Base-by-base conservation (phyloP, 2,888 invertebrate genomes). In the Leucoma salicis region DNA sequence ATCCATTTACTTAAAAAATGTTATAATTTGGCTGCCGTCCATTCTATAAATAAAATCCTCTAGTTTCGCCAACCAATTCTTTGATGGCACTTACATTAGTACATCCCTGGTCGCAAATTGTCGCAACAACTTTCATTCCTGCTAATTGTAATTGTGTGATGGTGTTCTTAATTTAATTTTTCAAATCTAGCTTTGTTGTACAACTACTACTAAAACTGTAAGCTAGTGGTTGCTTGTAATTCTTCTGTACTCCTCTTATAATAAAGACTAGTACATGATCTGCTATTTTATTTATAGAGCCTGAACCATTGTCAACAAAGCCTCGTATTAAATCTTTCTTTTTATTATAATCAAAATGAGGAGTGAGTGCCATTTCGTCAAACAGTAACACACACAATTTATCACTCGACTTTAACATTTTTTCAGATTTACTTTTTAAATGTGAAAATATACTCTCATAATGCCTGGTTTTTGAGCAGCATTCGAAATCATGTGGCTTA, bases 331-430 rank as follows among this genome's bases (percentile, higher is more conserved):
- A 24, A 21, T 66, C 61, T 42, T 52, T 57, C 46, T 51, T 49
- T 32, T 55, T 44, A 40, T 60, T 57, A 14, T 54, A 64, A 2
- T 45, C 27, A 1, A 66, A 16, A 46, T 55, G 49, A 2, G 58
- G 34, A 24, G 53, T 52, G 3, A 66, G 21, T 12, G 55, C 35
- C 49, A 66, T 61, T 46, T 64, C 58, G 13, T 63, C 66, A 39
- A 65, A 66, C 7, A 66, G 3, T 3, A 66, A 1, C 2, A 56
- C 32, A 18, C 65, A 62, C 3, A 65, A 28, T 36, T 36, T 48
- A 0, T 63, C 35, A 5, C 12, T 11, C 10, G 8, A 3, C 8
- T 25, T 6, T 10, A 25, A 5, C 16, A 16, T 3, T 4, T 16
- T 4, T 16, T 16, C 6, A 16, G 6, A 16, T 11, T 13, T 2